phyloP scores from a whole-genome alignment of 2,113 vertebrate species.

The Propithecus coquereli region DNA sequence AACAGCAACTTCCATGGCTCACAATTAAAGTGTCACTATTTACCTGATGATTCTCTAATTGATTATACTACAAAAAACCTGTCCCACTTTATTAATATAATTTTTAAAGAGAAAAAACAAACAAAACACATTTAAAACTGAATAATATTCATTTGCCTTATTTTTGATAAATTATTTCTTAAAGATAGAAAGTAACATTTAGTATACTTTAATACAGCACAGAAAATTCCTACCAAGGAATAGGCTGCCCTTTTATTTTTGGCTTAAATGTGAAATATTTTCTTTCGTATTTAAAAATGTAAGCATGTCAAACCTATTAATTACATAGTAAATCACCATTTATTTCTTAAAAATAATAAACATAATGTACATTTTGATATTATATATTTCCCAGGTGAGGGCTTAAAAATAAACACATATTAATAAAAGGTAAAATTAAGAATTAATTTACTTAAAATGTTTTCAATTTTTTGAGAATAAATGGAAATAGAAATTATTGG shows the following conservation, averaged over 20 bases:
- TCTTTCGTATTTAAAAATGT: neutral
- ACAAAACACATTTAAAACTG: conserved; percentile 68
- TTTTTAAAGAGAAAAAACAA: conserved; percentile 60
- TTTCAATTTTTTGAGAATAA: neutral
- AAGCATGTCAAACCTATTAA: neutral
- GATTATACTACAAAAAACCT: conserved; percentile 73
- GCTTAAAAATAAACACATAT: conserved; percentile 21
- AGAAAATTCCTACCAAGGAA: conserved; percentile 69
- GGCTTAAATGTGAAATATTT: conserved; percentile 54
- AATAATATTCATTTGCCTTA: conserved; percentile 74
- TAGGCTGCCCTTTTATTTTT: conserved; percentile 55
- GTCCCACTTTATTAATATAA: conserved; percentile 23
- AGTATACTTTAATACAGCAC: conserved; percentile 68
- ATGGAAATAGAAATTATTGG: neutral
- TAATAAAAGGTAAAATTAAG: neutral
- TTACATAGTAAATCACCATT: neutral
- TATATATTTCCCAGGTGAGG: neutral
- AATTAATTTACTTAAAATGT: neutral
- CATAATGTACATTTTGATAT: neutral
- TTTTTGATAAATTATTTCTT: conserved; percentile 71
- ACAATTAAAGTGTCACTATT: conserved; percentile 56
- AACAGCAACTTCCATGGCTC: conserved; percentile 14
- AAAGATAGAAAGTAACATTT: conserved; percentile 64
- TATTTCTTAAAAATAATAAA: conserved; percentile 7
- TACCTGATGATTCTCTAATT: conserved; percentile 60